phyloP scores from a whole-genome alignment of 1,140 invertebrate genomes.

The Nephila pilipes region DNA sequence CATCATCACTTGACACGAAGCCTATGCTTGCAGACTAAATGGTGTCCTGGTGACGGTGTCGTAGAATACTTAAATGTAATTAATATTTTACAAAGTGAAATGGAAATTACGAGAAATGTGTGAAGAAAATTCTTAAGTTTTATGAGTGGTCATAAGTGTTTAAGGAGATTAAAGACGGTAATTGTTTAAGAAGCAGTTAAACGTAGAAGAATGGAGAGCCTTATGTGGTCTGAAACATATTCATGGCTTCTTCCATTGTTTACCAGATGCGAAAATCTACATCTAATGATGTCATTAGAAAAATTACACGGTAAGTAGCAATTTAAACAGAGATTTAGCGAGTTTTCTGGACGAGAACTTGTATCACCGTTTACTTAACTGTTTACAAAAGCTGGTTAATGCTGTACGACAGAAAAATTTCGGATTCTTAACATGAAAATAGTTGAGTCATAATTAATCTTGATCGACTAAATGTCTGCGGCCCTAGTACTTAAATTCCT shows the following conservation, averaged over 20 bases:
- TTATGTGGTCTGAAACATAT: neutral
- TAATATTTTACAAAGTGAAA: slow-evolving; percentile 22
- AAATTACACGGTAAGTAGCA: neutral
- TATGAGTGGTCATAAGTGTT: slow-evolving; percentile 8
- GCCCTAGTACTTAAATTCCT: too few relatives aligned
- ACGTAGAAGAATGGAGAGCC: neutral
- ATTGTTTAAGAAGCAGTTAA: slow-evolving; percentile 1
- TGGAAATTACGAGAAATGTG: neutral
- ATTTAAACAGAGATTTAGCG: neutral
- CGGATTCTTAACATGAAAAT: neutral
- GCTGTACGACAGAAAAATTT: neutral
- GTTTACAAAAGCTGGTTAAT: neutral
- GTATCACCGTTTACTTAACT: neutral
- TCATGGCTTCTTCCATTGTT: neutral
- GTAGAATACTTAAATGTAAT: neutral
- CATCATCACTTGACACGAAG: neutral
- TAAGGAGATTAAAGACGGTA: neutral
- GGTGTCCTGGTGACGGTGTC: neutral
- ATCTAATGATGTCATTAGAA: slow-evolving; percentile 2
- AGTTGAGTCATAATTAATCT: neutral
- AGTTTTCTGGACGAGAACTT: neutral
- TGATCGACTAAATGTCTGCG: neutral
- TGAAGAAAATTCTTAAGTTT: neutral
- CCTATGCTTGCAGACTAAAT: neutral
- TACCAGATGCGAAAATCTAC: neutral